These are phyloP conservation scores for Thymelicus sylvestris DNA, from an alignment of 2,888 invertebrate genomes.

Conservation along the genomic window DNA sequence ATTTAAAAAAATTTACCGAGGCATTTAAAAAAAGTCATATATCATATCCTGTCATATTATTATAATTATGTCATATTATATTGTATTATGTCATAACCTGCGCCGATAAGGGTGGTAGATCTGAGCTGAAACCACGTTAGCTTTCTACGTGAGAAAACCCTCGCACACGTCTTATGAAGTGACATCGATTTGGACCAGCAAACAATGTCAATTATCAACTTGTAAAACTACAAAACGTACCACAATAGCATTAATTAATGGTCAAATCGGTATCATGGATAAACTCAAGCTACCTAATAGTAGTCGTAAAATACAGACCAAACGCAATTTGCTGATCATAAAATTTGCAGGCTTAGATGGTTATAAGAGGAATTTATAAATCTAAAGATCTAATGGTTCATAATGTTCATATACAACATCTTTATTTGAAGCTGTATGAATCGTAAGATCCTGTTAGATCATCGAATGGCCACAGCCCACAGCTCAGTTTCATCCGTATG, in stretches of 20 bases:
- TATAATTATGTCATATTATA: too few species aligned
- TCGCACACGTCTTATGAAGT: too few species aligned
- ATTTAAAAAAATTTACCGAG: too few species aligned
- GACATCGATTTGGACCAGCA: too few species aligned
- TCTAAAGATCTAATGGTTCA: background rate
- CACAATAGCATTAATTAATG: background rate
- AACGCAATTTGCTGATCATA: background rate
- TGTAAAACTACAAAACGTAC: too few species aligned
- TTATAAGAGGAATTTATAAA: slow-evolving; percentile 2
- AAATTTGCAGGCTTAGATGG: background rate
- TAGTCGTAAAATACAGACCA: background rate
- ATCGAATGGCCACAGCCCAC: background rate
- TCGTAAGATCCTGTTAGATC: background rate
- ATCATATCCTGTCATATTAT: too few species aligned
- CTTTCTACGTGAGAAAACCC: too few species aligned
- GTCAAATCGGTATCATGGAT: background rate
- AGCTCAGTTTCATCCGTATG: background rate
- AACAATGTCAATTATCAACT: too few species aligned
- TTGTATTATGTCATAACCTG: too few species aligned
- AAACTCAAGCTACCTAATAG: background rate
- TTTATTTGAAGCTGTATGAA: background rate
- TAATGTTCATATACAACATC: background rate
- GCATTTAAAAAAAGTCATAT: too few species aligned
- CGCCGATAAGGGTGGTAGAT: too few species aligned
- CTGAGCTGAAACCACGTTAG: too few species aligned